Evolutionary conservation across 2,113 vertebrate genomes (phyloP), one percentile per base, ranked within the genome.

Genomic region (Malurus cyaneus): DNA sequence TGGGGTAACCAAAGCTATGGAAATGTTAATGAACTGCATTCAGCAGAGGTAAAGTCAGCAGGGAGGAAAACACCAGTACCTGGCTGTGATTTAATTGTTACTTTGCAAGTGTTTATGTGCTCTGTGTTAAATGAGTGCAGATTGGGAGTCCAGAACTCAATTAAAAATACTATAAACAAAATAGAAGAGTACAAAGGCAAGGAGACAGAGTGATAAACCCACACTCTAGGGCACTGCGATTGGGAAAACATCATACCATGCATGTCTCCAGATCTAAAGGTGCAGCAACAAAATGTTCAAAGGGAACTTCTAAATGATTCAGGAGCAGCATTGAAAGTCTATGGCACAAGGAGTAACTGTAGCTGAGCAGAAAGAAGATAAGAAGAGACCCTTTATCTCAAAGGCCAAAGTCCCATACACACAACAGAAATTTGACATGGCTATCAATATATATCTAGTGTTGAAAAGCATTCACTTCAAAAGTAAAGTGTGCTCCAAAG

Each of bases 81-180:
- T 96, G 94, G 69, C 94, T 96, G 96, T 78, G 96, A 96, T 46
- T 96, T 96, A 96, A 96, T 96, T 86, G 90, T 93, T 82, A 67
- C 82, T 93, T 96, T 95, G 78, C 76, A 93, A 96, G 88, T 67
- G 82, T 88, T 95, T 95, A 97, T 94, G 86, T 86, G 69, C 44
- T 94, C 80, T 78, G 12, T 71, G 49, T 88, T 76, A 93, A 96
- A 96, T 96, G 73, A 96, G 79, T 64, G 93, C 80, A 94, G 88
- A 95, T 60, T 93, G 69, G 72, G 86, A 95, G 93, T 92, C 88
- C 95, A 95, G 80, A 73, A 93, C 90, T 90, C 94, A 97, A 97
- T 96, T 96, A 96, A 95, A 96, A 94, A 81, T 72, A 76, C 80
- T 65, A 79, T 86, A 93, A 96, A 93, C 76, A 86, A 95, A 95